Evolutionary conservation across 1,140 invertebrate genomes (phyloP).

Genomic region (Pectinophora gossypiella): DNA sequence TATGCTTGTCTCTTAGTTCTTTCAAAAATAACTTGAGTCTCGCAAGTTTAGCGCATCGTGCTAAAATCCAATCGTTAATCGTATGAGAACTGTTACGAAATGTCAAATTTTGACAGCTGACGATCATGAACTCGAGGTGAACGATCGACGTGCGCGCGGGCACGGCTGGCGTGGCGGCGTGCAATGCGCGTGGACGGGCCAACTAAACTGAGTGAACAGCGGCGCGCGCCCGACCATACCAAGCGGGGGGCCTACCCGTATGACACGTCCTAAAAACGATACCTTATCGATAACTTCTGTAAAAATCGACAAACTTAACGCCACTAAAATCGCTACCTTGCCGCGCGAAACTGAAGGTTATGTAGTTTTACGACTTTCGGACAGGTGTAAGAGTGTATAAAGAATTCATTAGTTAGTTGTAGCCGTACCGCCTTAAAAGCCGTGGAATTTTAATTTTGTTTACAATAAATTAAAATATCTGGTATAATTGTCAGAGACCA

Average conservation of each 20-base stretch:
- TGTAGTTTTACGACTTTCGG: conserved; percentile 25
- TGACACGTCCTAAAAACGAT: conserved; percentile 48
- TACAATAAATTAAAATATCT: too few relatives aligned
- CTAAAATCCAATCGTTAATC: conserved; percentile 28
- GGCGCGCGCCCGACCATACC: conserved; percentile 8
- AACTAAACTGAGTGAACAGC: conserved; percentile 43
- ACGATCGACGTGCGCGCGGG: conserved; percentile 45
- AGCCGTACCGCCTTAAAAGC: too few relatives aligned
- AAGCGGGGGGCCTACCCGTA: conserved; percentile 47
- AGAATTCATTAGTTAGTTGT: too few relatives aligned
- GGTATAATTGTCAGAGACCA: too few relatives aligned
- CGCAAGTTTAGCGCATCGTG: conserved; percentile 5
- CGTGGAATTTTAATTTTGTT: too few relatives aligned
- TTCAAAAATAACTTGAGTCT: neutral
- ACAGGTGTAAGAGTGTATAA: too few relatives aligned
- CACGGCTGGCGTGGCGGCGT: conserved; percentile 28
- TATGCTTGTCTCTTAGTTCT: neutral
- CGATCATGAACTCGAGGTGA: conserved; percentile 54
- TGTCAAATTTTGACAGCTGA: conserved; percentile 63
- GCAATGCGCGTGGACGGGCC: conserved; percentile 34
- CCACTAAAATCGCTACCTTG: conserved; percentile 33
- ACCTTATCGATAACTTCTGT: conserved; percentile 57
- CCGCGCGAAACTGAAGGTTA: conserved; percentile 23
- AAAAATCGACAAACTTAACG: conserved; percentile 45
- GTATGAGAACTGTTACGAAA: conserved; percentile 43